Conservation (phyloP, 2,113 vertebrate genomes). For the Seriola aureovittata region DNA sequence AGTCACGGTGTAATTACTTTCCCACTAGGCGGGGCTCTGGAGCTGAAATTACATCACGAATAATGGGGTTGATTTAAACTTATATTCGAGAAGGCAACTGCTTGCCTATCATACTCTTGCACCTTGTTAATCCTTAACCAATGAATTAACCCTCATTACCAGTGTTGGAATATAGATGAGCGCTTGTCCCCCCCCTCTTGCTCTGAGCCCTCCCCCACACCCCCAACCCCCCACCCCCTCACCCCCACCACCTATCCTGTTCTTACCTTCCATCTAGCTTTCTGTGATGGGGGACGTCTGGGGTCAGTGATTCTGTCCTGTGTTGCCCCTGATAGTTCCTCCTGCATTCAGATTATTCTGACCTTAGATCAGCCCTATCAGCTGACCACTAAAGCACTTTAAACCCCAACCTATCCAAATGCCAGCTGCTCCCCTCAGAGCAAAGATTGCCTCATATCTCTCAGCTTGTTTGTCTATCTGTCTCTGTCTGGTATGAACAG, state of each 20-base stretch:
- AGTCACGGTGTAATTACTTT: conserved; percentile 67
- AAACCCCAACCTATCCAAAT: conserved; percentile 50
- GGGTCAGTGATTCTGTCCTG: conserved; percentile 95
- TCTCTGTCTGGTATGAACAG: conserved; percentile 40
- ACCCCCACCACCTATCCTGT: conserved; percentile 18
- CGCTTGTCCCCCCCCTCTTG: conserved; percentile 37
- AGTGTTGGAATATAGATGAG: conserved; percentile 94
- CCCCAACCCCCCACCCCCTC: conserved; percentile 38
- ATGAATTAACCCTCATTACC: conserved; percentile 99
- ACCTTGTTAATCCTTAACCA: conserved; percentile 97
- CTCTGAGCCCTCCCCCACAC: conserved; percentile 50
- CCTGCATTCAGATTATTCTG: conserved; percentile 92
- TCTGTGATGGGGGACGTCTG: conserved; percentile 92
- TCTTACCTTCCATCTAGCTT: conserved; percentile 84
- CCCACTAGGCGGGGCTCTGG: conserved; percentile 68
- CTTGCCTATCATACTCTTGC: conserved; percentile 97
- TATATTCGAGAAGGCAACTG: conserved; percentile 92
- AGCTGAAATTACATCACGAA: conserved; percentile 80
- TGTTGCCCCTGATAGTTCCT: conserved; percentile 91
- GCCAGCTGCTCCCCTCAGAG: conserved; percentile 71
- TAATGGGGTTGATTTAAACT: conserved; percentile 98
- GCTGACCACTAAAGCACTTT: conserved; percentile 75
- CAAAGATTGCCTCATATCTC: conserved; percentile 64
- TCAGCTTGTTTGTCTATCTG: conserved; percentile 58
- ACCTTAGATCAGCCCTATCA: conserved; percentile 87